Percentiles rank a stretch among this genome's conserved stretches.
These are phyloP conservation scores for Tortricodes alternella DNA, from an alignment of 2,888 invertebrate genomes.

Conservation along the genomic window DNA sequence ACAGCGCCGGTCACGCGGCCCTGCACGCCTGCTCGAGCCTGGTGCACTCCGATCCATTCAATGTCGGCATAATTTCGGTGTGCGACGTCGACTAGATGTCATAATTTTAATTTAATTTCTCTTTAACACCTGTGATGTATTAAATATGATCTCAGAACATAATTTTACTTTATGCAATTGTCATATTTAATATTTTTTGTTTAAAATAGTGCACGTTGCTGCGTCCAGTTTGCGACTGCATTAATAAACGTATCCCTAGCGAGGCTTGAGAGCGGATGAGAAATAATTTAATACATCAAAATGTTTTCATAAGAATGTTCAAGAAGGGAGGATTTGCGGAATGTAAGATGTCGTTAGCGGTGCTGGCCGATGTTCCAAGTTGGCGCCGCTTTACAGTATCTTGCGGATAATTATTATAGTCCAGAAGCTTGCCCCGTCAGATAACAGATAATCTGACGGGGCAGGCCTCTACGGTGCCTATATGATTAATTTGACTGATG, in stretches of 20 bases:
- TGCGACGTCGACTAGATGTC: slow-evolving; percentile 27
- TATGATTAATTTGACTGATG: slow-evolving; percentile 38
- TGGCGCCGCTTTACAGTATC: not conserved
- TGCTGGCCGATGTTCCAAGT: not conserved
- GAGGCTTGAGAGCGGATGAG: slow-evolving; percentile 54
- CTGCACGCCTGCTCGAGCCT: slow-evolving; percentile 19
- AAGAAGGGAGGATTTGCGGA: slow-evolving; percentile 9
- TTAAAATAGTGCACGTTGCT: slow-evolving; percentile 66
- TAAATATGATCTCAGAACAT: slow-evolving; percentile 86
- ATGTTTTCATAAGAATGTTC: slow-evolving; percentile 26
- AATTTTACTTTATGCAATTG: slow-evolving; percentile 78
- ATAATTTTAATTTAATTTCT: slow-evolving; percentile 51
- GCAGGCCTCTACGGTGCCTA: slow-evolving; percentile 29
- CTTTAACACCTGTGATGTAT: slow-evolving; percentile 86
- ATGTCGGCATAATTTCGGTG: slow-evolving; percentile 36
- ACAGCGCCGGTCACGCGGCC: slow-evolving; percentile 31
- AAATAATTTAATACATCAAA: slow-evolving; percentile 80
- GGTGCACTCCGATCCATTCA: slow-evolving; percentile 32
- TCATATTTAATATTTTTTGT: slow-evolving; percentile 74
- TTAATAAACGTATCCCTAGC: slow-evolving; percentile 57
- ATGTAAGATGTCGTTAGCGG: slow-evolving; percentile 18
- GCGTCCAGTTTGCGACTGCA: slow-evolving; percentile 40
- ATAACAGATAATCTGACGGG: no score
- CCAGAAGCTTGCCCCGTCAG: slow-evolving; percentile 23
- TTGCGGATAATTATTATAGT: not conserved